These are phyloP conservation scores for Salmo trutta DNA, from an alignment of 2,797 vertebrate genomes.

Conservation along the genomic window DNA sequence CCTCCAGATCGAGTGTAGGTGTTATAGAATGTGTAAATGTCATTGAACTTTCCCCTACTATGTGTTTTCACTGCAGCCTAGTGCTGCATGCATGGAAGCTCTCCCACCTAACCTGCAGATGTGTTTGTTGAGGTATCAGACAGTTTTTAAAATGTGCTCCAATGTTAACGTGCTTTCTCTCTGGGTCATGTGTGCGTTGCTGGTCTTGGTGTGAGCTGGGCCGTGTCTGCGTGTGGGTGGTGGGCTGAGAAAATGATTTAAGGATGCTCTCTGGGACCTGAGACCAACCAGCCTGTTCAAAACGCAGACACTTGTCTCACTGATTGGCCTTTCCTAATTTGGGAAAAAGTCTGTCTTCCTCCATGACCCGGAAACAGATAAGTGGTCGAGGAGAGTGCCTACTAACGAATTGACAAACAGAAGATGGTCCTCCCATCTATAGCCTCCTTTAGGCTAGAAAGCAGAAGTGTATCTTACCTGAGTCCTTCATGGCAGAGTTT, in stretches of 20 bases:
- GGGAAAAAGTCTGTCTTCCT: too few relatives aligned
- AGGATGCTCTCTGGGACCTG: background rate
- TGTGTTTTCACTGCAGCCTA: background rate
- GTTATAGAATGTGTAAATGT: conserved; percentile 3
- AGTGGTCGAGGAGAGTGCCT: too few relatives aligned
- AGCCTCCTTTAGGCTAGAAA: too few relatives aligned
- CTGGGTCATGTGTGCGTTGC: background rate
- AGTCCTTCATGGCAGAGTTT: too few relatives aligned
- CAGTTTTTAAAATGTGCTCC: background rate
- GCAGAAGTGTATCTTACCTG: too few relatives aligned
- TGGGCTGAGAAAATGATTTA: background rate
- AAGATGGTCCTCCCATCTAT: too few relatives aligned
- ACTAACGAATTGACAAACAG: too few relatives aligned
- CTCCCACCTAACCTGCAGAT: background rate
- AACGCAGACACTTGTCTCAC: background rate
- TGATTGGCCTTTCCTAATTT: background rate
- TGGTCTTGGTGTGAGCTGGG: background rate
- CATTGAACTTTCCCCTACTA: conserved; percentile 31
- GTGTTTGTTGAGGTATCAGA: background rate
- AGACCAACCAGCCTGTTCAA: background rate
- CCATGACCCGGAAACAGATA: too few relatives aligned
- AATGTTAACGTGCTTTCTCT: background rate
- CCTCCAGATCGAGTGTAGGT: background rate
- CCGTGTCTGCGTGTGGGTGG: background rate
- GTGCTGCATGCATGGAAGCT: conserved; percentile 18